phyloP scores from a whole-genome alignment of 2,888 invertebrate species.

The Hirtodrosophila histrioides region DNA sequence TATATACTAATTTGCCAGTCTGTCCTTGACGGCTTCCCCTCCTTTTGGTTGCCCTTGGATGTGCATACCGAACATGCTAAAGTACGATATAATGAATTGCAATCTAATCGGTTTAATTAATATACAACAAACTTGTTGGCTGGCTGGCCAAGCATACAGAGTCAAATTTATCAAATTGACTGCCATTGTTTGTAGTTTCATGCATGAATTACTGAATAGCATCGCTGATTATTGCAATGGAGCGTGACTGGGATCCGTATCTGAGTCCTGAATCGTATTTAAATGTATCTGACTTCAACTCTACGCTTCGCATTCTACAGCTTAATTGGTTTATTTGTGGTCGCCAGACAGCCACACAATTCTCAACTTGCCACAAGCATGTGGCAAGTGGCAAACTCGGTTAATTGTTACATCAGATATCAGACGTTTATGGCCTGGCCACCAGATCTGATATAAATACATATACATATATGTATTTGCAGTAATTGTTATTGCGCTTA shows the following conservation, averaged over 20 bases:
- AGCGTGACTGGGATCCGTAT: slow-evolving; percentile 1
- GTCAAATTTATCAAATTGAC: slow-evolving; percentile 22
- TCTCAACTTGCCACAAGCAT: slow-evolving; percentile 21
- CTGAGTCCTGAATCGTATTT: neutral
- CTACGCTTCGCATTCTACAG: neutral
- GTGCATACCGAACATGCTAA: too few species aligned
- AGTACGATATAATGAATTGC: slow-evolving; percentile 27
- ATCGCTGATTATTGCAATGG: slow-evolving; percentile 40
- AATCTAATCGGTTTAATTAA: slow-evolving; percentile 76
- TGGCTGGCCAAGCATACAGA: neutral
- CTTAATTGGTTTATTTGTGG: slow-evolving; percentile 55
- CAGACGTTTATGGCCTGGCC: slow-evolving; percentile 35
- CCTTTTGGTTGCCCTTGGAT: too few species aligned
- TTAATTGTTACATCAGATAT: slow-evolving; percentile 46
- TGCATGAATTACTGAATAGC: slow-evolving; percentile 33
- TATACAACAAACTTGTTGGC: slow-evolving; percentile 47
- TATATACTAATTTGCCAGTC: slow-evolving; percentile 2
- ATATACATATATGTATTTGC: slow-evolving; percentile 51
- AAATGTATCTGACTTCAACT: neutral
- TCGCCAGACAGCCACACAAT: slow-evolving; percentile 14
- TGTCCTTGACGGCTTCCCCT: neutral
- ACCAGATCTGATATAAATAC: slow-evolving; percentile 37
- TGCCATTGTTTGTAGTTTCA: slow-evolving; percentile 39
- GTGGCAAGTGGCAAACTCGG: neutral
- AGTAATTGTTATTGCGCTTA: slow-evolving; percentile 76